Conservation (phyloP, 2,113 vertebrate genomes). For the Xiphophorus maculatus region DNA sequence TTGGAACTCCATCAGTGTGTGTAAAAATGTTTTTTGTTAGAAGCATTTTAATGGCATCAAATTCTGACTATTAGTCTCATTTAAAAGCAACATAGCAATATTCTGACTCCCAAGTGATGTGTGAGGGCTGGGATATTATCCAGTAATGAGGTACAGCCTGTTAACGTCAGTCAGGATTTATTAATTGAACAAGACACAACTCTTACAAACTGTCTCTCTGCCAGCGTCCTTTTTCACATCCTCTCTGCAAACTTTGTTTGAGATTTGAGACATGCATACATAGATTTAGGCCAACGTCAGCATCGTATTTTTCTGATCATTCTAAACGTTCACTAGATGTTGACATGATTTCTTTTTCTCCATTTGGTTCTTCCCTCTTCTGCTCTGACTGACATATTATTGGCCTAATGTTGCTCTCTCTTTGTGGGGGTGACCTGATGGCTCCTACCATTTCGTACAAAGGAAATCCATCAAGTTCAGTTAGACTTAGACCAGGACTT, state of each 20-base stretch:
- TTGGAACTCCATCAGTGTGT: background rate
- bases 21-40: background rate
- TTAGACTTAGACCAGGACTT: conserved; percentile 1
- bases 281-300: background rate
- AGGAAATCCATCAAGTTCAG: conserved; percentile 31
- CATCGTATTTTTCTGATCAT: conserved; percentile 4
- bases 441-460: conserved; percentile 34
- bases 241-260: conserved; percentile 22
- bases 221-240: conserved; percentile 16
- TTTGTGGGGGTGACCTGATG: conserved; percentile 33
- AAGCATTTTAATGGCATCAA: conserved; percentile 5
- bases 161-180: conserved; percentile 62
- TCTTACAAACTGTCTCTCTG: conserved; percentile 26
- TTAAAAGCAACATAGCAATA: background rate
- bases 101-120: conserved; percentile 8
- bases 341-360: conserved; percentile 36
- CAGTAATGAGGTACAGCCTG: conserved; percentile 59
- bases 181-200: conserved; percentile 50
- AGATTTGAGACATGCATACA: conserved; percentile 36
- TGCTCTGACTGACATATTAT: conserved; percentile 34
- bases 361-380: background rate
- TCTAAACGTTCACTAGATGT: conserved; percentile 12
- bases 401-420: conserved; percentile 24
- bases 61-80: background rate
- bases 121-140: conserved; percentile 41